Base-by-base conservation (phyloP, 2,113 vertebrate genomes). In the Oreocharis arfaki region DNA sequence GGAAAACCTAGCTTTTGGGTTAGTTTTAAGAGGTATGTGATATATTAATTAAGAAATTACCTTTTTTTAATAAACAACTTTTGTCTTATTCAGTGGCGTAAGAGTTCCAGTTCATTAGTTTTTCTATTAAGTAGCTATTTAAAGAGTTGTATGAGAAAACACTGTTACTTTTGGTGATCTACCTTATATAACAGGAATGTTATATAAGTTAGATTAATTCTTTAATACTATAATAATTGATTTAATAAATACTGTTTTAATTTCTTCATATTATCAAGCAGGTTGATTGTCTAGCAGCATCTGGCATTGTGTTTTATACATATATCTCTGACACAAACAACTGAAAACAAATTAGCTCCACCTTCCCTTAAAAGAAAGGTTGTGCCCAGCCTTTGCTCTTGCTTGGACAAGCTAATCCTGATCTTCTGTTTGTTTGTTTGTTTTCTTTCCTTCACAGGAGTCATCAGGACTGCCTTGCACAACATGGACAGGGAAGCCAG, bases 401-500 rank as follows among this genome's bases (percentile, higher is more conserved):
- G 10, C 39, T 77, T 11, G 3, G 47, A 84, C 37, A 71, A 69
- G 4, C 49, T 70, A 89, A 92, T 33, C 10, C 32, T 95, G 46
- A 70, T 85, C 8, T 82, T 90, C 74, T 33, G 61, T 89, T 76
- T 69, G 9, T 71, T 77, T 92, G 7, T 96, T 83, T 93, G 37
- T 73, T 84, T 86, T 94, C 37, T 63, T 57, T 95, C 46, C 65
- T 59, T 97, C 95, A 21, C 97, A 99, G 99, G 99, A 94, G 98
- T 99, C 97, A 99, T 99, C 98, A 98, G 99, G 95, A 99, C 99
- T 44, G 99, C 99, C 92, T 98, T 99, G 97, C 97, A 99, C 33
- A 98, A 99, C 88, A 99, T 99, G 99, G 99, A 99, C 96, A 98
- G 99, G 84, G 99, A 99, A 98, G 99, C 99, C 96, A 98, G 99